Evolutionary conservation across 2,888 invertebrate species (phyloP).

Genomic region (Netelia inedita): DNA sequence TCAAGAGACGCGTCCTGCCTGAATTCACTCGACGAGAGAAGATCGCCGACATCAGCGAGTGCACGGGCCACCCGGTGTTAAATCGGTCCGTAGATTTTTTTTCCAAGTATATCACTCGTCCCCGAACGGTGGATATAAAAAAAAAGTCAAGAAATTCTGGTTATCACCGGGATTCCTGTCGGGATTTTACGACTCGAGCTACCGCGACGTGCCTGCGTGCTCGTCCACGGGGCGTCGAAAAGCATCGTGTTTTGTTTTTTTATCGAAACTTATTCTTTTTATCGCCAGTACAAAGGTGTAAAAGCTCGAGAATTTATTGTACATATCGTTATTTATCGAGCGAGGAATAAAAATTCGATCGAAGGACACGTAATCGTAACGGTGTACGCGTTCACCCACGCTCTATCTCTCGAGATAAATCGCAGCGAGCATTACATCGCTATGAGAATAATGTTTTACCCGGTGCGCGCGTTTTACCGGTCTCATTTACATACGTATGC

Average conservation of each 20-base stretch:
- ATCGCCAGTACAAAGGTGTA: too few relatives aligned
- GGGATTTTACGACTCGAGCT: conserved; percentile 50
- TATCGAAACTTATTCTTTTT: background rate
- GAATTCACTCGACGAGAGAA: background rate
- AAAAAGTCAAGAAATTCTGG: conserved; percentile 51
- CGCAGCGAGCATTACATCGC: too few relatives aligned
- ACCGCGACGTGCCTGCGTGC: conserved; percentile 28
- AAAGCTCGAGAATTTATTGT: too few relatives aligned
- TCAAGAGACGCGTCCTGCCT: too few relatives aligned
- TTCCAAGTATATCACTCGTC: too few relatives aligned
- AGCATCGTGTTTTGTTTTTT: conserved; percentile 8
- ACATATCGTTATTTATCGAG: too few relatives aligned
- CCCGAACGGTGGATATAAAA: conserved; percentile 7
- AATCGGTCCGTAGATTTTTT: conserved; percentile 8
- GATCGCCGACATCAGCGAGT: background rate
- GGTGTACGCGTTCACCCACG: too few relatives aligned
- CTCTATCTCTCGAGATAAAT: too few relatives aligned
- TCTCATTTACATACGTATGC: conserved; percentile 51
- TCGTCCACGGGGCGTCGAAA: background rate
- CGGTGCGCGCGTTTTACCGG: conserved; percentile 44
- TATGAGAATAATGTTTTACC: too few relatives aligned
- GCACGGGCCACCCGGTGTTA: conserved; percentile 30
- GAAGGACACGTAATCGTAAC: too few relatives aligned
- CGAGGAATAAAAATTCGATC: too few relatives aligned
- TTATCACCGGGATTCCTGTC: conserved; percentile 27